Percentiles rank a stretch among this genome's conserved stretches.
phyloP scores from a whole-genome alignment of 2,888 invertebrate genomes.

The Tromatobia lineatoria region DNA sequence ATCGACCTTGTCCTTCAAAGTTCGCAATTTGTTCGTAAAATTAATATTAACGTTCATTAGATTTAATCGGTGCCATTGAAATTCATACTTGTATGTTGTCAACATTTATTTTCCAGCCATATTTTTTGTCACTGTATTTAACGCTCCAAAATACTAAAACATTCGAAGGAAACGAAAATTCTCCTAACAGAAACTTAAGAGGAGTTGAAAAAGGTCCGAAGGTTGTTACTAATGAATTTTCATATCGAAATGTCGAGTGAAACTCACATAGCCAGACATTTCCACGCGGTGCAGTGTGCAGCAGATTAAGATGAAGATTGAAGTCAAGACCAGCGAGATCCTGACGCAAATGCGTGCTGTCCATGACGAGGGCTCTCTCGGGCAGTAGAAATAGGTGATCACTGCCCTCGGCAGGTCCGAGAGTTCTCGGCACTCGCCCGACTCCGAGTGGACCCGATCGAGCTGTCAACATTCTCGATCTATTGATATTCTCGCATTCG shows the following conservation, averaged over 20 bases:
- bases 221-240: background rate
- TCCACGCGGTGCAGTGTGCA: constrained; percentile 87
- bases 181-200: background rate
- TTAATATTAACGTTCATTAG: too few species aligned
- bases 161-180: background rate
- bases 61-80: too few species aligned
- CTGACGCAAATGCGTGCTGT: constrained; percentile 86
- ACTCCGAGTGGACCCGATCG: constrained; percentile 82
- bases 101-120: too few species aligned
- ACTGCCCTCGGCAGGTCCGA: constrained; percentile 86
- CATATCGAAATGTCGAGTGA: background rate
- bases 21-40: too few species aligned
- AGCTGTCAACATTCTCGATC: constrained; percentile 81
- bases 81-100: too few species aligned
- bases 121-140: too few species aligned
- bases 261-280: constrained; percentile 88
- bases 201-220: constrained; percentile 21
- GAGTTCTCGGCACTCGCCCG: constrained; percentile 81
- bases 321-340: constrained; percentile 87
- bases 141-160: background rate
- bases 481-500: constrained; percentile 36
- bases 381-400: constrained; percentile 87
- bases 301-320: constrained; percentile 85
- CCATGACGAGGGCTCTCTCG: constrained; percentile 87
- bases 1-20: too few species aligned